A percentile compares a stretch with the other conserved stretches of the same genome.
Evolutionary conservation across 2,888 invertebrate genomes (phyloP).

Genomic region (Acanthococcus lagerstroemiae): DNA sequence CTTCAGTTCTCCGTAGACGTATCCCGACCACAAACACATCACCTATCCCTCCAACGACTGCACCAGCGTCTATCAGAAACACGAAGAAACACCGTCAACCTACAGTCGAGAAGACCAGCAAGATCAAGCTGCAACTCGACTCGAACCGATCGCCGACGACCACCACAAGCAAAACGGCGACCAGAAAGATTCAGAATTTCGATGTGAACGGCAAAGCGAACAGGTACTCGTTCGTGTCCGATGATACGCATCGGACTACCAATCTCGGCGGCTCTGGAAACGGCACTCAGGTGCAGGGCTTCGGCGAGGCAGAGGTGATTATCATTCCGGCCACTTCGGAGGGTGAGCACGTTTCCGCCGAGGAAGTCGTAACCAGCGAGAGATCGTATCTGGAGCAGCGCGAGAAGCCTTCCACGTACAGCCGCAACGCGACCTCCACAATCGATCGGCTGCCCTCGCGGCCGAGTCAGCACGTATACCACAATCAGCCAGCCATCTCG

Average conservation of each 20-base stretch:
- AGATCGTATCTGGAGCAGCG: no score
- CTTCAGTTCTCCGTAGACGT: slow-evolving; percentile 8
- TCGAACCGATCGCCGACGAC: not conserved
- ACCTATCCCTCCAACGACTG: not conserved
- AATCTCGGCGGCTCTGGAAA: slow-evolving; percentile 4
- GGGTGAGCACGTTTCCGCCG: not conserved
- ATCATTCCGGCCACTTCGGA: slow-evolving; percentile 38
- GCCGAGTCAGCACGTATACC: not conserved
- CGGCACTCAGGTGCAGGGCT: slow-evolving; percentile 35
- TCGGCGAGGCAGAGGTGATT: slow-evolving; percentile 43
- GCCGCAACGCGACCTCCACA: not conserved
- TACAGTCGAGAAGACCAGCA: slow-evolving; percentile 14
- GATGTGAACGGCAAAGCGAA: slow-evolving; percentile 19
- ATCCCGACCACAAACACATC: not conserved
- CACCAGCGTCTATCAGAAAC: not conserved
- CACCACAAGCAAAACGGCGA: slow-evolving; percentile 4
- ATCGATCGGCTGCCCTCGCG: no score
- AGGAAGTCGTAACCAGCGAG: not conserved
- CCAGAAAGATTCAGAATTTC: slow-evolving; percentile 2
- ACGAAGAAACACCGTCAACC: slow-evolving; percentile 29
- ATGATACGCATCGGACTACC: slow-evolving; percentile 23
- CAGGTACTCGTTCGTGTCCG: slow-evolving; percentile 23
- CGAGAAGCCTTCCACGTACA: no score
- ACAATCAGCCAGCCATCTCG: no score
- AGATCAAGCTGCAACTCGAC: slow-evolving; percentile 17